Base-by-base conservation (phyloP, 2,888 invertebrate species). In the Diachrysia chrysitis region DNA sequence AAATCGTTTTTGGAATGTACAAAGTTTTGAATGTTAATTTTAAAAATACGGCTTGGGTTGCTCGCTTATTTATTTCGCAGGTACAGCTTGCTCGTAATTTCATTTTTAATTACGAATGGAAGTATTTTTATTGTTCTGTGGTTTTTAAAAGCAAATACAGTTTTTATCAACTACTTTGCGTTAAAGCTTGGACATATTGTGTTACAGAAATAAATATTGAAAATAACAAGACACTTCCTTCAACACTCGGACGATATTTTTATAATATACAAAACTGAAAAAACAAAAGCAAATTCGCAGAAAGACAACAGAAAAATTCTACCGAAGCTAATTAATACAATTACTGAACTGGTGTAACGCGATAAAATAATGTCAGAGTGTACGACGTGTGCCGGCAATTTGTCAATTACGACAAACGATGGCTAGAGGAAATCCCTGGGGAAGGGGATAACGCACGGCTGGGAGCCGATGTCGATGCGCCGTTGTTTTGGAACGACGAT, bases 321-420 rank as follows among this genome's bases (percentile, higher is more conserved):
- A 29, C 29, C 21, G 58, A 35, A 59, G 61, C 42, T 72, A 80
- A 82, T 82, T 77, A 78, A 75, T 74, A 71, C 71, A 82, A 82
- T 82, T 80, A 82, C 58, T 23, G 61, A 66, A 67, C 75, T 70
- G 70, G 25, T 72, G 74, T 80, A 82, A 81, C 75, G 58, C 54
- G 81, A 81, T 80, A 77, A 82, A 80, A 82, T 82, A 74, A 81
- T 82, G 71, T 68, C 58, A 19, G 63, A 55, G 58, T 51, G 58
- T 23, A 54, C 68, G 54, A 66, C 66, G 74, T 70, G 66, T 69
- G 80, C 60, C 66, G 66, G 65, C 66, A 71, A 71, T 78, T 80
- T 81, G 72, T 80, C 78, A 81, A 80, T 82, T 82, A 71, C 78
- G 54, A 73, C 71, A 66, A 66, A 68, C 68, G 63, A 62, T 57